A percentile compares a stretch with the other conserved stretches of the same genome.
These are phyloP conservation scores for Lepidocyrtinus sp. DNA, from an alignment of 2,888 invertebrate species.

Conservation along the genomic window DNA sequence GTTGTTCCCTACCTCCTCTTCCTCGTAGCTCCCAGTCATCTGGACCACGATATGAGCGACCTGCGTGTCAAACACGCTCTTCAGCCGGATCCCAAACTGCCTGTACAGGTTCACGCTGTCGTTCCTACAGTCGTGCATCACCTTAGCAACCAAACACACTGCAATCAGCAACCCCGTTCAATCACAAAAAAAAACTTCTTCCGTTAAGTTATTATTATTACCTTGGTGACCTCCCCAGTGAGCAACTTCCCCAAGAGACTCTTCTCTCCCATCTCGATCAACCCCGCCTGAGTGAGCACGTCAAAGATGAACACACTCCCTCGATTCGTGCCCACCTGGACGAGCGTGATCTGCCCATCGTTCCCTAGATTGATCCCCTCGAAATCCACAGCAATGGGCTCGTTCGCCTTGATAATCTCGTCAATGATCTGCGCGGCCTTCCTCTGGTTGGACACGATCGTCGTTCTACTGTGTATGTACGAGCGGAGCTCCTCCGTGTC, in stretches of 20 bases:
- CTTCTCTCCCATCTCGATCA: slow-evolving; percentile 76
- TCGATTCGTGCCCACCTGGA: slow-evolving; percentile 81
- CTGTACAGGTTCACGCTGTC: slow-evolving; percentile 89
- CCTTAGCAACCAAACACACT: slow-evolving; percentile 74
- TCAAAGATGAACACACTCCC: slow-evolving; percentile 92
- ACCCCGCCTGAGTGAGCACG: slow-evolving; percentile 85
- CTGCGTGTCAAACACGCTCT: slow-evolving; percentile 93
- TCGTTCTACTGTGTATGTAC: slow-evolving; percentile 56
- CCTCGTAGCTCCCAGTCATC: slow-evolving; percentile 78
- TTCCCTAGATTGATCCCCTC: slow-evolving; percentile 92
- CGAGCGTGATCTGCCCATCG: slow-evolving; percentile 89
- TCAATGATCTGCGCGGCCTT: slow-evolving; percentile 74
- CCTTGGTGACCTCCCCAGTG: neutral
- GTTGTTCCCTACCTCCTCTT: slow-evolving; percentile 72
- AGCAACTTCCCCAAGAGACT: slow-evolving; percentile 34
- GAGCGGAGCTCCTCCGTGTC: slow-evolving; percentile 60
- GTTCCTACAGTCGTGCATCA: slow-evolving; percentile 93
- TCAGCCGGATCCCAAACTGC: slow-evolving; percentile 87
- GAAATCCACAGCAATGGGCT: slow-evolving; percentile 80
- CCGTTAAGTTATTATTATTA: no score
- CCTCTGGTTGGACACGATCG: slow-evolving; percentile 60
- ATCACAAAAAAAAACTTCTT: neutral
- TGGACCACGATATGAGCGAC: slow-evolving; percentile 92
- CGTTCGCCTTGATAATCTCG: slow-evolving; percentile 78
- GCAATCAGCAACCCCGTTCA: slow-evolving; percentile 32